Base-by-base conservation (phyloP, 1,140 invertebrate genomes). In the Linepithema humile region DNA sequence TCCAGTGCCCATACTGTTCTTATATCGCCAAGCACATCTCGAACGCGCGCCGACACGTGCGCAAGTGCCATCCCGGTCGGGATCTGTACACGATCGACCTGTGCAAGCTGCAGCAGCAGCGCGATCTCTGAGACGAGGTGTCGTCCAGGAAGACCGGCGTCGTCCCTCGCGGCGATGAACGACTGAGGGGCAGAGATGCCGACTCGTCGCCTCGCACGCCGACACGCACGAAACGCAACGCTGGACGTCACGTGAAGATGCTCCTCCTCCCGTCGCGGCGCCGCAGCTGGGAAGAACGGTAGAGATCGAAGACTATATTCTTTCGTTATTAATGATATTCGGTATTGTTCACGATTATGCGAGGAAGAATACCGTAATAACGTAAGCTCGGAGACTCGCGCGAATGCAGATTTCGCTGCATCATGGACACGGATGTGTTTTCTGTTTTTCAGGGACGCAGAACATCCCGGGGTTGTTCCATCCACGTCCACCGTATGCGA, bases 1-100 rank as follows among this genome's bases (percentile, higher is more conserved):
- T 96, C 92, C 94, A 95, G 75, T 96, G 96, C 90, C 94, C 95
- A 26, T 89, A 93, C 77, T 95, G 95, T 84, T 64, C 65, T 3
- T 93, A 94, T 62, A 85, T 89, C 6, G 92, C 92, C 0, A 64
- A 26, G 0, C 90, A 91, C 32, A 86, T 87, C 7, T 92, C 91
- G 17, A 92, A 93, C 70, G 78, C 91, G 2, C 85, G 88, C 0
- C 77, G 72, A 17, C 90, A 91, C 48, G 85, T 91, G 7, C 69
- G 85, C 1, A 87, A 96, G 23, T 97, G 97, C 95, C 97, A 97
- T 91, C 96, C 96, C 88, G 96, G 96, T 59, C 60, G 35, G 86
- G 93, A 95, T 32, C 95, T 95, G 75, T 94, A 94, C 86, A 85
- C 62, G 17, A n/a, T 90, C 26, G 89, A 90, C 17, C 45, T 89